A percentile compares a stretch with the other conserved stretches of the same genome.
Conservation (phyloP, 2,888 invertebrate species). For the Nasonovia ribisnigri region DNA sequence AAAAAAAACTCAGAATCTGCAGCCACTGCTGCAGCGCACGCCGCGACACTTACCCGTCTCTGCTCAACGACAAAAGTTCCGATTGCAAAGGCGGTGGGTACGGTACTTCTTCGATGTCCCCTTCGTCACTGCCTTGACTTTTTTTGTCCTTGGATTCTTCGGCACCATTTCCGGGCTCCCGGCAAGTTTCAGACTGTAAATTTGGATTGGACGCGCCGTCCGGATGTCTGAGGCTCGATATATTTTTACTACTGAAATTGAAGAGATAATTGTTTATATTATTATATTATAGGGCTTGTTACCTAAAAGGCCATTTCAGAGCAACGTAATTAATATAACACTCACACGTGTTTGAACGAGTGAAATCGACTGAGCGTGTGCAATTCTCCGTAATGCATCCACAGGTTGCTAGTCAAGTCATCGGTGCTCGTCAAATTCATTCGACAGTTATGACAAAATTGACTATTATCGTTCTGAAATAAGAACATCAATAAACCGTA, state of each 20-base stretch:
- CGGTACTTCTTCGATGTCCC: slow-evolving; percentile 67
- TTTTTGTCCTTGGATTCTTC: slow-evolving; percentile 62
- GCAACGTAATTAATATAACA: neutral
- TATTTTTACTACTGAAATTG: slow-evolving; percentile 65
- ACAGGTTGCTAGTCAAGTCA: slow-evolving; percentile 52
- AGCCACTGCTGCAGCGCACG: neutral
- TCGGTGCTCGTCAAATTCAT: slow-evolving; percentile 65
- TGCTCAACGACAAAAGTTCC: slow-evolving; percentile 67
- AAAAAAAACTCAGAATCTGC: neutral
- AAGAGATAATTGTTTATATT: neutral
- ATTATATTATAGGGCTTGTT: neutral
- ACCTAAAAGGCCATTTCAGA: neutral
- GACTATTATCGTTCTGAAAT: slow-evolving; percentile 66
- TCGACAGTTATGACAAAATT: slow-evolving; percentile 68
- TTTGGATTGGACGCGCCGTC: slow-evolving; percentile 95
- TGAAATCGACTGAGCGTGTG: slow-evolving; percentile 63
- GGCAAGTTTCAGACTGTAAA: slow-evolving; percentile 74
- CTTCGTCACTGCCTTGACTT: slow-evolving; percentile 66
- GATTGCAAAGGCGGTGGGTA: slow-evolving; percentile 68
- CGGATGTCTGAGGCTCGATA: slow-evolving; percentile 81
- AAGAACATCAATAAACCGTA: neutral
- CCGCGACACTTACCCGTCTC: slow-evolving; percentile 66
- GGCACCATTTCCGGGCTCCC: slow-evolving; percentile 67
- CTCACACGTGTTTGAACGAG: slow-evolving; percentile 66
- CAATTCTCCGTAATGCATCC: slow-evolving; percentile 63